Evolutionary conservation across 2,113 vertebrate species (phyloP), one percentile per base, ranked within the genome.

Genomic region (Thalassarche chlororhynchos): DNA sequence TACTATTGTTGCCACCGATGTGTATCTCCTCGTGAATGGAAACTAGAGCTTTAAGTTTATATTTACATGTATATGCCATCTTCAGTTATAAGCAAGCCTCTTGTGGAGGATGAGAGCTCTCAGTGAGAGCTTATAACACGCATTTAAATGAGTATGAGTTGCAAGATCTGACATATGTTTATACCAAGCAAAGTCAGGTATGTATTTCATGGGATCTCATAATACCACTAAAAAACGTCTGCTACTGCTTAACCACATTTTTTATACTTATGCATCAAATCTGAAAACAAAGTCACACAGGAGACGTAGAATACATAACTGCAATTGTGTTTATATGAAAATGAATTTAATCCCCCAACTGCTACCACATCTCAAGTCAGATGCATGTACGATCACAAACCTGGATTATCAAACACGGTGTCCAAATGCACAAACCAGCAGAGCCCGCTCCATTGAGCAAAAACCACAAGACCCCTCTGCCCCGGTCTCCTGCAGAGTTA

Each of bases 21-120:
- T 2, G 0, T 47, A 54, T 42, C 14, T 57, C 1, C 0, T 57
- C 18, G 17, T 49, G 25, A 52, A 20, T 7, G 42, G 62, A 29
- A 83, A 61, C 66, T 58, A 77, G 19, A 57, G 54, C 57, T 72
- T 34, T 64, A 47, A 31, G 18, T 52, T 68, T 54, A 5, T 55
- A 58, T 38, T 74, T 58, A 75, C 2, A 1, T 15, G 8, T 12
- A n/a, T 14, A 21, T 12, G 18, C 2, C 3, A 20, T 71, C 25
- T 34, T 65, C n/a, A 69, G 44, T 55, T 69, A 40, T 16, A 87
- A 65, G 36, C 25, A 57, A 32, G 64, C 55, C 12, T 68, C 61
- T 54, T 42, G 54, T 4, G 17, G 34, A 85, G 12, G 51, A 61
- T 34, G 18, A 72, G 16, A 64, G 31, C 21, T 21, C 60, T 81